Conservation (phyloP, 2,888 invertebrate genomes). For the Lasioglossum calceatum region DNA sequence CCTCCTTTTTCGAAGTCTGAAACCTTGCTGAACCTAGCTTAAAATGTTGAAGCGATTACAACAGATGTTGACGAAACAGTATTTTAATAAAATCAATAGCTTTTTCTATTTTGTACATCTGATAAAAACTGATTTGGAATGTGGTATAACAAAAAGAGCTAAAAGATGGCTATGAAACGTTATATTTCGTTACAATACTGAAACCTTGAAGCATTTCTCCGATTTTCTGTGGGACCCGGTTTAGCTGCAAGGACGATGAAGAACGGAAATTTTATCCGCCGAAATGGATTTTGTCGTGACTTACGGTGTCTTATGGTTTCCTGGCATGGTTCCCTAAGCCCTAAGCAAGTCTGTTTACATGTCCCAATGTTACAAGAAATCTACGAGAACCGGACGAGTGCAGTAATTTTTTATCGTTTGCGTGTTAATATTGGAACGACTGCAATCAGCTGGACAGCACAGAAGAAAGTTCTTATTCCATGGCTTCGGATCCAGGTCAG, state of each 20-base stretch:
- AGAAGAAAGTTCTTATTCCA: constrained; percentile 27
- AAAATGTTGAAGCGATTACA: too few relatives aligned
- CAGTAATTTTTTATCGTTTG: neutral
- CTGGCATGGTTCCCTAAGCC: neutral
- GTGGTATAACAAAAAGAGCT: too few relatives aligned
- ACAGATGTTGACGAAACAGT: neutral
- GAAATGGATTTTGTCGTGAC: neutral
- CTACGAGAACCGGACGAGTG: neutral
- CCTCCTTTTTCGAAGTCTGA: too few relatives aligned
- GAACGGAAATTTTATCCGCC: neutral
- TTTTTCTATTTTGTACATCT: neutral
- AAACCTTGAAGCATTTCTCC: neutral
- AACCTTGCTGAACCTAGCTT: too few relatives aligned
- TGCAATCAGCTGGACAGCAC: neutral
- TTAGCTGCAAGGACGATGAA: neutral
- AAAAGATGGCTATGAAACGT: neutral
- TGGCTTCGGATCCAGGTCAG: constrained; percentile 1
- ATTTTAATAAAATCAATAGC: neutral
- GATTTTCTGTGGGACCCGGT: neutral
- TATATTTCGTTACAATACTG: neutral
- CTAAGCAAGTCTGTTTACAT: too few relatives aligned
- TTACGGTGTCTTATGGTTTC: neutral
- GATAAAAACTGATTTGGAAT: too few relatives aligned
- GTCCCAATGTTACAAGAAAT: neutral
- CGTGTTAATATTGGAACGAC: neutral